Conservation (phyloP, 53 echinoderm and acorn worm species). For the Astropecten irregularis region DNA sequence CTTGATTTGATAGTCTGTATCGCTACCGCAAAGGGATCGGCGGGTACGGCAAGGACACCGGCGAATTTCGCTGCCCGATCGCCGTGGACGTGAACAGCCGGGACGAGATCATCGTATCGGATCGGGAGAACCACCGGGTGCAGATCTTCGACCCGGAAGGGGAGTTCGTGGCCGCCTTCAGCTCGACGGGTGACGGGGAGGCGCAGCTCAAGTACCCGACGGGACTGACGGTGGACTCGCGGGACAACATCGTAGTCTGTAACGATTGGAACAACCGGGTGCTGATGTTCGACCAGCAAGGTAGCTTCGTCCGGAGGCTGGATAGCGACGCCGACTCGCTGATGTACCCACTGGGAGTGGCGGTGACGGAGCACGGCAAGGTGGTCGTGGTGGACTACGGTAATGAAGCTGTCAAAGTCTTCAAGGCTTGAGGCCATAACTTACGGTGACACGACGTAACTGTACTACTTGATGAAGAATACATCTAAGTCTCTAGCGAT, state of each 20-base stretch:
- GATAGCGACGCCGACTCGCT: constrained; percentile 85
- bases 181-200: constrained; percentile 67
- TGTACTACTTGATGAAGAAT: no score
- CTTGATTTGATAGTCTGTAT: no score
- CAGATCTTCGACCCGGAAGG: constrained; percentile 86
- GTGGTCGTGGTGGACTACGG: constrained; percentile 96
- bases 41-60: constrained; percentile 69
- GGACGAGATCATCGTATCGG: constrained; percentile 90
- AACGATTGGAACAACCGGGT: constrained; percentile 97
- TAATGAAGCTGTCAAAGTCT: constrained; percentile 89
- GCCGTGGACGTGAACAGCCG: constrained; percentile 82
- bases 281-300: constrained; percentile 85
- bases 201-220: constrained; percentile 84
- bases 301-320: constrained; percentile 82
- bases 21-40: constrained; percentile 77
- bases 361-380: constrained; percentile 77
- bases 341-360: constrained; percentile 88
- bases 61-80: constrained; percentile 89
- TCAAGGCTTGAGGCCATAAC: constrained; percentile 61
- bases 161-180: constrained; percentile 73
- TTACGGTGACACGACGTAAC: no score
- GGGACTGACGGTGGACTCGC: constrained; percentile 77
- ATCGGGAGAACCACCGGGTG: constrained; percentile 89
- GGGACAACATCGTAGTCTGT: constrained; percentile 93
- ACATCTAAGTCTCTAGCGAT: no score